Conservation (phyloP, 2,113 vertebrate species). For the Desmodus rotundus region DNA sequence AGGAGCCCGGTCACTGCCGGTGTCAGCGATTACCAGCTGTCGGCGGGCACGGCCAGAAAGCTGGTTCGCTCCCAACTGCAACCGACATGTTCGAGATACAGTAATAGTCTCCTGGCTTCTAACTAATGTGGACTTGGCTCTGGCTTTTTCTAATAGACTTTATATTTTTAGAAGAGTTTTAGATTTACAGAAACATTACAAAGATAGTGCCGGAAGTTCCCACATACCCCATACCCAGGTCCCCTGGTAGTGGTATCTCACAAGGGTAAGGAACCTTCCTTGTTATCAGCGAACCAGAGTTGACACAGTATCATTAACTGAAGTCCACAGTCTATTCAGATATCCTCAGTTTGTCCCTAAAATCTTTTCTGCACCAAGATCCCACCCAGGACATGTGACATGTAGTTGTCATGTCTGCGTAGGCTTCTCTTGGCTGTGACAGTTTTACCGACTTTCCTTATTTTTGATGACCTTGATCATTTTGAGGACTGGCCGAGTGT, state of each 20-base stretch:
- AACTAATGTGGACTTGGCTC: constrained; percentile 26
- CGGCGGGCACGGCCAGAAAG: not conserved
- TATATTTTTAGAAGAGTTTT: constrained; percentile 6
- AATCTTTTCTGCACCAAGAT: not conserved
- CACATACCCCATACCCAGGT: not conserved
- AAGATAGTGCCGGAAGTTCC: not conserved
- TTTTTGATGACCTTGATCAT: not conserved
- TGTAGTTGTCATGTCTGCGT: not conserved
- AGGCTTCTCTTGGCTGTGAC: not conserved
- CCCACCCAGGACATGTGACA: not conserved
- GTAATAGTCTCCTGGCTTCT: constrained; percentile 40
- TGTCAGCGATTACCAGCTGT: not conserved
- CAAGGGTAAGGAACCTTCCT: no score
- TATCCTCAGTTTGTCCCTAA: not conserved
- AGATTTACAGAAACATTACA: not conserved
- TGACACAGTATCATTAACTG: not conserved
- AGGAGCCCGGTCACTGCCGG: not conserved
- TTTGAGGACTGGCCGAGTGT: not conserved
- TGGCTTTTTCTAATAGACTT: not conserved
- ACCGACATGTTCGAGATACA: not conserved
- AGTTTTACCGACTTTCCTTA: not conserved
- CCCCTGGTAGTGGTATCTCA: not conserved
- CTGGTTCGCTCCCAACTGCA: not conserved
- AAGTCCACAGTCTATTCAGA: not conserved
- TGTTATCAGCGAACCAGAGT: not conserved